A percentile compares a stretch with the other conserved stretches of the same genome.
These are phyloP conservation scores for Folsomia candida DNA, from an alignment of 2,888 invertebrate genomes.

Conservation along the genomic window DNA sequence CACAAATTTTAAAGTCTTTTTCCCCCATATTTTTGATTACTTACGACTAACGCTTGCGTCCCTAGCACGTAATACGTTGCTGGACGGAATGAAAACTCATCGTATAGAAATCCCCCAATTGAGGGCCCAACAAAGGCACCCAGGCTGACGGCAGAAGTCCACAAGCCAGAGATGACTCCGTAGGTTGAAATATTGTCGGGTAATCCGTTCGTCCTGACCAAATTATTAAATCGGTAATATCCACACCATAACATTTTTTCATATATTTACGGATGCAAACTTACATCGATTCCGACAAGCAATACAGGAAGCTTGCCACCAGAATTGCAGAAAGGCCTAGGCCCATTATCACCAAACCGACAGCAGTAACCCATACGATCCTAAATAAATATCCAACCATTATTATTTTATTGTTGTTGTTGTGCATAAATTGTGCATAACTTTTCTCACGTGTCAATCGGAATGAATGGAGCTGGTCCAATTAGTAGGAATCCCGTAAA, in stretches of 20 bases:
- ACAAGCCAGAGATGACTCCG: slow-evolving; percentile 82
- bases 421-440: no score
- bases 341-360: slow-evolving; percentile 73
- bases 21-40: no score
- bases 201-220: slow-evolving; percentile 69
- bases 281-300: slow-evolving; percentile 76
- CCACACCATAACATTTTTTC: no score
- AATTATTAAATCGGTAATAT: no score
- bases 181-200: slow-evolving; percentile 84
- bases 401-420: no score
- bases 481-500: slow-evolving; percentile 69
- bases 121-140: slow-evolving; percentile 79
- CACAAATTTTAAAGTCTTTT: not conserved
- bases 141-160: slow-evolving; percentile 84
- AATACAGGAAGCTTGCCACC: slow-evolving; percentile 81
- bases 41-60: slow-evolving; percentile 66
- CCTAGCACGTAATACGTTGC: slow-evolving; percentile 70
- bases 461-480: slow-evolving; percentile 77
- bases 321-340: slow-evolving; percentile 80
- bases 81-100: slow-evolving; percentile 68
- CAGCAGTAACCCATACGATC: slow-evolving; percentile 66
- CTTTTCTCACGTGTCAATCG: slow-evolving; percentile 60
- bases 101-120: slow-evolving; percentile 70
- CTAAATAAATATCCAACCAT: no score
- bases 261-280: slow-evolving; percentile 52